A percentile compares a stretch with the other conserved stretches of the same genome.
Conservation (phyloP, 2,888 invertebrate genomes). For the Girardia tigrina region DNA sequence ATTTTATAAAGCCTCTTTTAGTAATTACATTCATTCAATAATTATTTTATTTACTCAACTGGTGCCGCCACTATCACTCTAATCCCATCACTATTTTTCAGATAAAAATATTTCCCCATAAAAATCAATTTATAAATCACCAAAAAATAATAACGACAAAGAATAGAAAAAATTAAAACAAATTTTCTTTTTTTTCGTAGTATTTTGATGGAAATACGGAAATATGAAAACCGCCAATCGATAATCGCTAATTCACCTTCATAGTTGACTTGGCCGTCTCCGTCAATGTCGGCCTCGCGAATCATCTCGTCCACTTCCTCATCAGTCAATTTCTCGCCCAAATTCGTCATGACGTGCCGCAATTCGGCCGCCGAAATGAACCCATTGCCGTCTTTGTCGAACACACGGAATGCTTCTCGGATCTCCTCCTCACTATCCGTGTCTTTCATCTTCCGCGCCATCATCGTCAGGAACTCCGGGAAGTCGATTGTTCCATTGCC, state of each 20-base stretch:
- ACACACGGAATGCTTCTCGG: conserved; percentile 89
- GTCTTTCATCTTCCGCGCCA: conserved; percentile 94
- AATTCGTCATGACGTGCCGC: conserved; percentile 98
- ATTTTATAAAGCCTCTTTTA: no score
- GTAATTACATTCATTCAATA: no score
- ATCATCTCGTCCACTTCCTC: conserved; percentile 99
- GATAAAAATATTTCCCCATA: no score
- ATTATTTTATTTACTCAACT: no score
- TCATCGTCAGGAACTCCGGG: conserved; percentile 99
- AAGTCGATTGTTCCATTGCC: conserved; percentile 96
- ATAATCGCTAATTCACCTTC: conserved; percentile 57
- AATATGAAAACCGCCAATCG: no score
- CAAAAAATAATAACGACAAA: no score
- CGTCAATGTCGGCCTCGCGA: conserved; percentile 93
- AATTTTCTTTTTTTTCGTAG: no score
- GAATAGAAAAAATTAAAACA: no score
- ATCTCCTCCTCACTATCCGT: conserved; percentile 97
- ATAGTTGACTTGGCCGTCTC: conserved; percentile 96
- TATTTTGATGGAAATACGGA: no score
- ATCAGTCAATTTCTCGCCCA: conserved; percentile 95
- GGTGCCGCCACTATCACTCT: no score
- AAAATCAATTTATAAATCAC: no score
- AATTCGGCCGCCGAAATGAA: conserved; percentile 94
- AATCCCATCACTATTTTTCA: no score
- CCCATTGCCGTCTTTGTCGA: conserved; percentile 97